These are phyloP conservation scores for Lycocorax pyrrhopterus DNA, from an alignment of 2,113 vertebrate genomes.

Conservation along the genomic window DNA sequence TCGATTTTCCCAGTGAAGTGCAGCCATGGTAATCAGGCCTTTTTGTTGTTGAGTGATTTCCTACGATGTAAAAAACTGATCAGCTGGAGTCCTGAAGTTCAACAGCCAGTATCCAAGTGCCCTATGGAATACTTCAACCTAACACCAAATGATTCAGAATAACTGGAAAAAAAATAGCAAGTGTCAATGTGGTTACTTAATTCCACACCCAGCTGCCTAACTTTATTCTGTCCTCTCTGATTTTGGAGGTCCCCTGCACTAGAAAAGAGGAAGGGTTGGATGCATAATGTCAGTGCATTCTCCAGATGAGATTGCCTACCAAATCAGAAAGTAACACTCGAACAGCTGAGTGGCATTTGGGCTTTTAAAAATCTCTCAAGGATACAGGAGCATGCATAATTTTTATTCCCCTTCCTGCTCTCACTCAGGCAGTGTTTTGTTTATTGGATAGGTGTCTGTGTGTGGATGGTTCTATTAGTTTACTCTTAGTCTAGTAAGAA, in stretches of 20 bases:
- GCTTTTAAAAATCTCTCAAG: not conserved
- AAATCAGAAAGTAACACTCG: not conserved
- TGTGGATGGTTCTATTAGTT: not conserved
- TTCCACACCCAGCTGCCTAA: not conserved
- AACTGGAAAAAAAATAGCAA: not conserved
- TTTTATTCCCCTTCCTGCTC: not conserved
- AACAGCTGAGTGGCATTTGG: not conserved
- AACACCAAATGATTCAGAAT: not conserved
- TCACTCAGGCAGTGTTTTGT: not conserved
- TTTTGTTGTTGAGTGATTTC: not conserved
- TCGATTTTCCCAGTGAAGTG: not conserved
- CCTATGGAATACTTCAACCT: not conserved
- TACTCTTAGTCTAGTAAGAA: not conserved
- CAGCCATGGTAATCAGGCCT: not conserved
- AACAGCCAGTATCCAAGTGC: not conserved
- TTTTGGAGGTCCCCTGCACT: not conserved
- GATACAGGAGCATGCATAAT: not conserved
- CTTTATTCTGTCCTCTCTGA: not conserved
- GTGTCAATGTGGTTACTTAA: not conserved
- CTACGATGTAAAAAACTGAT: not conserved
- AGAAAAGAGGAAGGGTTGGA: not conserved
- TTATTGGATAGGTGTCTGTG: not conserved
- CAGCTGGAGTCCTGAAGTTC: not conserved
- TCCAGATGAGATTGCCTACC: not conserved
- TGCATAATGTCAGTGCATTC: not conserved